phyloP scores from a whole-genome alignment of 2,888 invertebrate species.

The Anaspis maculata region DNA sequence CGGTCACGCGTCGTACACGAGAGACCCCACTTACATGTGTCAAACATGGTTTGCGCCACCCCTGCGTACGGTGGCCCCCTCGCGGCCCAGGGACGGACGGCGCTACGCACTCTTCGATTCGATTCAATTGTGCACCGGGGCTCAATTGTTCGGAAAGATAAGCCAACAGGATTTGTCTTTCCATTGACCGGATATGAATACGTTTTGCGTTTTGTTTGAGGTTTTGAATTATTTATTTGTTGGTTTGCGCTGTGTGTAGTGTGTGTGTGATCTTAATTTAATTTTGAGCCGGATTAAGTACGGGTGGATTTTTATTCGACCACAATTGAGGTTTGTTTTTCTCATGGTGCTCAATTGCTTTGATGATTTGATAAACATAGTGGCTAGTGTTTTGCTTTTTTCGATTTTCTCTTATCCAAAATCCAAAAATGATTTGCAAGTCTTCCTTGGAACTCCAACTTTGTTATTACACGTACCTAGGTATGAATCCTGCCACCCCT shows the following conservation, averaged over 20 bases:
- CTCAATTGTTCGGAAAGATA: conserved; percentile 42
- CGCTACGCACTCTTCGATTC: too few species aligned
- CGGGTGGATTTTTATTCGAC: conserved; percentile 13
- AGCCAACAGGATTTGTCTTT: conserved; percentile 35
- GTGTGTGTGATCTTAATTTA: conserved; percentile 30
- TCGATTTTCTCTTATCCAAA: too few species aligned
- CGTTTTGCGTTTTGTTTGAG: too few species aligned
- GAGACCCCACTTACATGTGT: conserved; percentile 40
- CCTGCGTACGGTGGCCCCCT: conserved; percentile 11
- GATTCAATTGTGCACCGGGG: conserved; percentile 13
- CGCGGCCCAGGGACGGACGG: conserved; percentile 9
- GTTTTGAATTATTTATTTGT: conserved; percentile 38
- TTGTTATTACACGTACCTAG: too few species aligned
- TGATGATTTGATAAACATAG: too few species aligned
- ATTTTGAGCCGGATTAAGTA: conserved; percentile 26
- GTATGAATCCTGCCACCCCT: too few species aligned
- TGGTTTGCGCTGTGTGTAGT: conserved; percentile 22
- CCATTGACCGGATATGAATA: conserved; percentile 23
- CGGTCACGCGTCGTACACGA: conserved; percentile 28
- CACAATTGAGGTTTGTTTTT: conserved; percentile 20
- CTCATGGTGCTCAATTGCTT: conserved; percentile 19
- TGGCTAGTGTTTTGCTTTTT: too few species aligned
- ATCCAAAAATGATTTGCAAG: too few species aligned
- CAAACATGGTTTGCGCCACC: conserved; percentile 35
- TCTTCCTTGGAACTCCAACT: too few species aligned